A percentile compares a stretch with the other conserved stretches of the same genome.
Evolutionary conservation across 2,888 invertebrate species (phyloP).

Genomic region (Beris morrisii): DNA sequence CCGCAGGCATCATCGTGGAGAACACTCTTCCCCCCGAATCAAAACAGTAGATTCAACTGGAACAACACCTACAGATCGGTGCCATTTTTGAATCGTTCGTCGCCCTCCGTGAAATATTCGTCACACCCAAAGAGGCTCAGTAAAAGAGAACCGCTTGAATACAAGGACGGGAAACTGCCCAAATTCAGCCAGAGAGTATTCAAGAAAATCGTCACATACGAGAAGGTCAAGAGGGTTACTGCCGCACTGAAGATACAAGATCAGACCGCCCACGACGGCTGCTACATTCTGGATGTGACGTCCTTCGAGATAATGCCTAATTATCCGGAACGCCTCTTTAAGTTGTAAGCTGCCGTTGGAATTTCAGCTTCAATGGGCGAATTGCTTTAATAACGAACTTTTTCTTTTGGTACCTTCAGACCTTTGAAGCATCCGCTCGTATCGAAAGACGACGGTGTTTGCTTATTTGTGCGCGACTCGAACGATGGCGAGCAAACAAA

Average conservation of each 20-base stretch:
- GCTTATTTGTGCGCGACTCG: slow-evolving; percentile 77
- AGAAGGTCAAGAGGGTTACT: neutral
- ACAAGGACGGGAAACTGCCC: too few species aligned
- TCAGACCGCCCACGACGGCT: slow-evolving; percentile 43
- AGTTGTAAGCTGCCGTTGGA: slow-evolving; percentile 60
- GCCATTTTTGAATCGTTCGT: too few species aligned
- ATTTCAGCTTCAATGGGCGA: neutral
- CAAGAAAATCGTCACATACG: neutral
- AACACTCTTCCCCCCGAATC: too few species aligned
- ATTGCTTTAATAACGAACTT: too few species aligned
- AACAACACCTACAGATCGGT: too few species aligned
- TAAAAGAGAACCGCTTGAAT: too few species aligned
- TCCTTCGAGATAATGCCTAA: slow-evolving; percentile 66
- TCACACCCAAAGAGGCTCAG: too few species aligned
- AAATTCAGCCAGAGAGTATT: neutral
- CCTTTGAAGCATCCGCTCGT: slow-evolving; percentile 64
- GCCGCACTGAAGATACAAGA: slow-evolving; percentile 43
- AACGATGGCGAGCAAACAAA: slow-evolving; percentile 75
- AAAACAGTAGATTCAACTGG: too few species aligned
- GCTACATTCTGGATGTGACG: slow-evolving; percentile 47
- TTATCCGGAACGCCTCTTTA: slow-evolving; percentile 61
- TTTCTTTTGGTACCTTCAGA: slow-evolving; percentile 45
- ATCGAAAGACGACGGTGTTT: slow-evolving; percentile 69
- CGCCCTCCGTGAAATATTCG: too few species aligned
- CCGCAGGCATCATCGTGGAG: too few species aligned